Base-by-base conservation (phyloP, 2,888 invertebrate species). In the Catocala sponsa region DNA sequence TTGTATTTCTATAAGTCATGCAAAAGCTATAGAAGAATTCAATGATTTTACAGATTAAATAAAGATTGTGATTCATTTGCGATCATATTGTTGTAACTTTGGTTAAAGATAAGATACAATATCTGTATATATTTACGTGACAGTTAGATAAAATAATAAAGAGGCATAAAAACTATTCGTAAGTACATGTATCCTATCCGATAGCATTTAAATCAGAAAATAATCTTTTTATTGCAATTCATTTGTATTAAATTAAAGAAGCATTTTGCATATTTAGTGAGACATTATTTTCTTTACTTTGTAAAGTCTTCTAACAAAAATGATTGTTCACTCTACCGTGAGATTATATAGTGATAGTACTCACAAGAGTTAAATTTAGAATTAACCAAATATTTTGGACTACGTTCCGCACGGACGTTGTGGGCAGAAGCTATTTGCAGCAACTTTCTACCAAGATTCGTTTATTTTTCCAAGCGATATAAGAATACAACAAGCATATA, bases 361-460 rank as follows among this genome's bases (percentile, higher is more conserved):
- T 9, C 6, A 38, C 42, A 42, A 48, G 4, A 54, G 44, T 46
- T 69, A 69, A 59, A 57, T 63, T 57, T 43, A 59, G 52, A 57
- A 46, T 15, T 50, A 52, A 49, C 42, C 41, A 57, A 68, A 68
- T 49, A 50, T 59, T 43, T 72, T 32, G 9, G 35, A 38, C 48
- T 61, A 25, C 54, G 33, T 43, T 52, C 13, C 52, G n/a, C 35
- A 55, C 42, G 11, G 25, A 57, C 49, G 51, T 41, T 41, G 55
- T 59, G 46, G 56, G 48, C 55, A 47, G 54, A 53, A 64, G 42
- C n/a, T 44, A 42, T 68, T 55, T n/a, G 7, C 46, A 55, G 12
- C 12, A n/a, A 56, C 42, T 57, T 60, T 73, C 42, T 48, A 44
- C 15, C 33, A 55, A 54, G 15, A 69, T 54, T 57, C 53, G 53